A percentile compares a stretch with the other conserved stretches of the same genome.
These are phyloP conservation scores for Paragorgia papillata DNA, from an alignment of 92 coral and sea anemone genomes.

Conservation along the genomic window DNA sequence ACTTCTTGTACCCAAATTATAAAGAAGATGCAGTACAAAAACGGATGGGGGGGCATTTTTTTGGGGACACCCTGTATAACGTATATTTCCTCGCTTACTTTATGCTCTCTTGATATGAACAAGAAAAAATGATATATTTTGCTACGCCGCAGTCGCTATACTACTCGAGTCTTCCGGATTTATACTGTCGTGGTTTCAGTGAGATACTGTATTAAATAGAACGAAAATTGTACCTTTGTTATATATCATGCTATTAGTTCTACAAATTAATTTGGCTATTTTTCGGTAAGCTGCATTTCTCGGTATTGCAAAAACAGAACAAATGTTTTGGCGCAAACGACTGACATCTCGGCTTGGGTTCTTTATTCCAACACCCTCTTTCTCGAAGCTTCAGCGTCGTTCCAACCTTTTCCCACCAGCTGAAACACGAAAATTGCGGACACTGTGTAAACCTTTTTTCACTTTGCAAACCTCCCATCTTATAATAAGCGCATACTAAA, in stretches of 20 bases:
- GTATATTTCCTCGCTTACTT: too few species aligned
- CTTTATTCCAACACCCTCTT: constrained; percentile 28
- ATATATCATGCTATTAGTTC: too few species aligned
- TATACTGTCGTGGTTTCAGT: too few species aligned
- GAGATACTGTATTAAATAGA: background rate
- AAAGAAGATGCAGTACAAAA: too few species aligned
- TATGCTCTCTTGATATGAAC: too few species aligned
- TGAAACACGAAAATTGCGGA: background rate
- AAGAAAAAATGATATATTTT: too few species aligned
- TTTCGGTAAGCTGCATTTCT: background rate
- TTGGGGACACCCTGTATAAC: too few species aligned
- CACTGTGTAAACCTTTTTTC: background rate
- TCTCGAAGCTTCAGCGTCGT: background rate
- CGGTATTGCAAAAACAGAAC: background rate
- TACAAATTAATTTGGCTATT: background rate
- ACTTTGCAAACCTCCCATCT: background rate
- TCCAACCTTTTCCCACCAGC: constrained; percentile 7
- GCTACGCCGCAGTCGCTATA: too few species aligned
- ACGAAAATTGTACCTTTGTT: too few species aligned
- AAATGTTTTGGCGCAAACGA: background rate
- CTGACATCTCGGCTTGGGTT: background rate
- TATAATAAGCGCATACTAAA: constrained; percentile 9
- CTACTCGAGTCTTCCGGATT: too few species aligned
- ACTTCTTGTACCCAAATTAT: too few species aligned
- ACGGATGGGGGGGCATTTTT: too few species aligned